Conservation (phyloP, 2,113 vertebrate species). For the Sinocyclocheilus anophthalmus region DNA sequence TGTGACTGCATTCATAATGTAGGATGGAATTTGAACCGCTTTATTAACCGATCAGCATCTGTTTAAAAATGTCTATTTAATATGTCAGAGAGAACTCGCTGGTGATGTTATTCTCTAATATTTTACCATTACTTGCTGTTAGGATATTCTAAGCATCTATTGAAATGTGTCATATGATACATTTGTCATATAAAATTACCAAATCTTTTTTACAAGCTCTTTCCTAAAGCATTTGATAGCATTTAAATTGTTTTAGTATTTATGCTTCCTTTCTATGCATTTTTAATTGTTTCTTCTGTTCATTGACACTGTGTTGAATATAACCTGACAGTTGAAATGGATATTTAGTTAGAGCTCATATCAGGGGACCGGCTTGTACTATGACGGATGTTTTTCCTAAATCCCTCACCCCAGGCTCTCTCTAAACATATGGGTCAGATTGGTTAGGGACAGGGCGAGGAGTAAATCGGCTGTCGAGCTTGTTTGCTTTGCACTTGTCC, state of each 20-base stretch:
- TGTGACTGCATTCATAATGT: background rate
- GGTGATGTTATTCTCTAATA: background rate
- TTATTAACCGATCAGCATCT: background rate
- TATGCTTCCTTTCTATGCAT: background rate
- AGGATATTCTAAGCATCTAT: background rate
- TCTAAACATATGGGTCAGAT: constrained; percentile 58
- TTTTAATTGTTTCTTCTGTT: background rate
- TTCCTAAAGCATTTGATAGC: background rate
- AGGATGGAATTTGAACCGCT: background rate
- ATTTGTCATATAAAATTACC: background rate
- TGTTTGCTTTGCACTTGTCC: constrained; percentile 66
- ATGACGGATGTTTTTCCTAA: background rate
- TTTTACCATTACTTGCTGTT: background rate
- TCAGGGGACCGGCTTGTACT: background rate
- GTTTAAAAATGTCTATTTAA: background rate
- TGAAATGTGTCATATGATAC: background rate
- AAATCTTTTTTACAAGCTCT: no score
- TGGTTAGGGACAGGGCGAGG: constrained; percentile 28
- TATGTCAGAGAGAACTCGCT: background rate
- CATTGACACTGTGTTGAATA: background rate
- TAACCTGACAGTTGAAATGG: background rate
- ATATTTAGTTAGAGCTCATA: background rate
- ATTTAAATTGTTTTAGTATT: background rate
- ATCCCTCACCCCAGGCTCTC: constrained; percentile 39
- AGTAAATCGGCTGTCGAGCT: constrained; percentile 47